These are phyloP conservation scores for Orchesella cincta DNA, from an alignment of 1,140 invertebrate genomes.

Conservation along the genomic window DNA sequence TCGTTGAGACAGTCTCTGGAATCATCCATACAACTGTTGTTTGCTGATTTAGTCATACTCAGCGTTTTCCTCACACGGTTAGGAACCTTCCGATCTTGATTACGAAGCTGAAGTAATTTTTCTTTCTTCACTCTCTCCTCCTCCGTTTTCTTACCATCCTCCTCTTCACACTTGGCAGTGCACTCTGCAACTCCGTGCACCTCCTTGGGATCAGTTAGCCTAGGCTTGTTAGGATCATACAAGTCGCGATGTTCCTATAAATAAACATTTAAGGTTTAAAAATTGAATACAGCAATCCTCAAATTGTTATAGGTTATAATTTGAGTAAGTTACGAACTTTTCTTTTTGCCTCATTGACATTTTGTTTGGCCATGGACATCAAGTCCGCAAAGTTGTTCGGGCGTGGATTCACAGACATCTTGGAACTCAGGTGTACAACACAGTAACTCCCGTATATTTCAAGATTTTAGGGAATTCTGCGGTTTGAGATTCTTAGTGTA, in stretches of 20 bases:
- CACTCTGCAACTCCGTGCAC: slow-evolving; percentile 78
- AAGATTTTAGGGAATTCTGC: too few species aligned
- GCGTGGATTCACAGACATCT: neutral
- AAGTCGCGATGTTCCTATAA: too few species aligned
- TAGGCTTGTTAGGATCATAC: slow-evolving; percentile 58
- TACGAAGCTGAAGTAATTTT: slow-evolving; percentile 71
- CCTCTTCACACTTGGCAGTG: slow-evolving; percentile 74
- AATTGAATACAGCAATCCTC: too few species aligned
- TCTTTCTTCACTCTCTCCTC: slow-evolving; percentile 68
- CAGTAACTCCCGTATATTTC: too few species aligned
- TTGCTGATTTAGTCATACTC: slow-evolving; percentile 80
- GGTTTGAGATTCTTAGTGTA: too few species aligned
- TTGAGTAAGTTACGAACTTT: too few species aligned
- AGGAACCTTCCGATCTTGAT: slow-evolving; percentile 65
- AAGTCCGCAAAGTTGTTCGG: neutral
- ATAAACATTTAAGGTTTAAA: too few species aligned
- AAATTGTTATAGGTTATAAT: too few species aligned
- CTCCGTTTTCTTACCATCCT: slow-evolving; percentile 67
- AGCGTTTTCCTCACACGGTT: slow-evolving; percentile 66
- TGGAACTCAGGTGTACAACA: too few species aligned
- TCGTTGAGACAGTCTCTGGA: slow-evolving; percentile 75
- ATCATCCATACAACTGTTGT: slow-evolving; percentile 80
- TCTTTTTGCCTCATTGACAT: neutral
- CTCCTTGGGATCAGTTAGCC: slow-evolving; percentile 69
- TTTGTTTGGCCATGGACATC: neutral